These are phyloP conservation scores for Trachythela sp. DNA, from an alignment of 64 coral and sea anemone genomes.

Conservation along the genomic window DNA sequence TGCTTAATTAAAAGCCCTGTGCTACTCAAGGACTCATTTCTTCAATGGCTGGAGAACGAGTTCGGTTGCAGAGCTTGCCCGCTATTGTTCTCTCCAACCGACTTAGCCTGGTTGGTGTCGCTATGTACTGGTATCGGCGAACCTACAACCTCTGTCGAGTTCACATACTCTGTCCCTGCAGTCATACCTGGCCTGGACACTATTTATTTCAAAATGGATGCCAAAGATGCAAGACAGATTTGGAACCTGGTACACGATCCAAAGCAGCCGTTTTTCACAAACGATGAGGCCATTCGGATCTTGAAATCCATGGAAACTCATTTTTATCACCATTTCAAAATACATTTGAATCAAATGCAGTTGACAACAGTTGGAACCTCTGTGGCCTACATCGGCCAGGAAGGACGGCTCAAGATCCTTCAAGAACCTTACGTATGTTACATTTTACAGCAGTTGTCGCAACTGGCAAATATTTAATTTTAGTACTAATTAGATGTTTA, in stretches of 20 bases:
- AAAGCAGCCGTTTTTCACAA: constrained; percentile 65
- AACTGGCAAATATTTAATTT: constrained; percentile 40
- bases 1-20: not conserved
- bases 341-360: constrained; percentile 60
- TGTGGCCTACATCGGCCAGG: constrained; percentile 60
- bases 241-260: constrained; percentile 54
- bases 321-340: constrained; percentile 89
- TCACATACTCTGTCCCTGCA: constrained; percentile 60
- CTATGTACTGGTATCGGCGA: not conserved
- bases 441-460: constrained; percentile 73
- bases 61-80: not conserved
- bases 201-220: constrained; percentile 59
- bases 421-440: constrained; percentile 54
- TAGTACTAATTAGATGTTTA: constrained; percentile 41
- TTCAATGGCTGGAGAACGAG: not conserved
- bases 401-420: constrained; percentile 70
- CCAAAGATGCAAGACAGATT: constrained; percentile 50
- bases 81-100: not conserved
- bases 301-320: constrained; percentile 68
- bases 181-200: constrained; percentile 44
- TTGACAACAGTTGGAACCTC: constrained; percentile 65
- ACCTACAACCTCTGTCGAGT: constrained; percentile 19
- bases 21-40: not conserved
- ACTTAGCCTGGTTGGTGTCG: not conserved
- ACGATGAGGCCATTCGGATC: constrained; percentile 58